A percentile compares a stretch with the other conserved stretches of the same genome.
Evolutionary conservation across 2,797 vertebrate species (phyloP).

Genomic region (Salarias fasciatus): DNA sequence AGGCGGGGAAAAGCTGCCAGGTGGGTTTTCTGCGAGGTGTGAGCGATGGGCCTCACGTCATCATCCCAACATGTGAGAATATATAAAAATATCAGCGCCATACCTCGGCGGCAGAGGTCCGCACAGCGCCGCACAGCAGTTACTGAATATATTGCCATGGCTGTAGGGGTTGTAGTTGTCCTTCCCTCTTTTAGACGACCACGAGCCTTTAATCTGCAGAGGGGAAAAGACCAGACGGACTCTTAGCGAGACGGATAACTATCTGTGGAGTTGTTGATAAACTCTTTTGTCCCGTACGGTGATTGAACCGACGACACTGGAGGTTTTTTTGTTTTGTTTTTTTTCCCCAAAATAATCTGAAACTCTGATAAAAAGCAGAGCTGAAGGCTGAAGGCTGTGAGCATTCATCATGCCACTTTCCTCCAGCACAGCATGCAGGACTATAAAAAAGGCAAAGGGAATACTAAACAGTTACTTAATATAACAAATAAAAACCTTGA

Average conservation of each 20-base stretch:
- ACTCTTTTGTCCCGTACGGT: conserved; percentile 31
- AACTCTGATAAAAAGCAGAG: conserved; percentile 35
- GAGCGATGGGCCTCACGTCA: not conserved
- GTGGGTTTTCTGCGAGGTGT: conserved; percentile 7
- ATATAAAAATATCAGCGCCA: conserved; percentile 1
- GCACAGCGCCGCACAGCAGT: conserved; percentile 96
- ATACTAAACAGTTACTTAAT: no score
- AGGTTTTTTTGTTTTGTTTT: conserved; percentile 70
- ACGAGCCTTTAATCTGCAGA: conserved; percentile 97
- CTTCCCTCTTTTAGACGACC: conserved; percentile 98
- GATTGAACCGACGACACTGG: conserved; percentile 63
- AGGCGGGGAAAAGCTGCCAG: not conserved
- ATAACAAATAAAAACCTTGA: no score
- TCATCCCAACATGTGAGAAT: conserved; percentile 28
- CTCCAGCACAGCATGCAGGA: no score
- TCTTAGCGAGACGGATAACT: not conserved
- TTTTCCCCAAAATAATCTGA: conserved; percentile 73
- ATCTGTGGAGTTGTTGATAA: not conserved
- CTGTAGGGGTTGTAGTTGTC: conserved; percentile 99
- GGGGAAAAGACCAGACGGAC: conserved; percentile 22
- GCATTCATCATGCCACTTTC: not conserved
- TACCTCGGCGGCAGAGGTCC: conserved; percentile 97
- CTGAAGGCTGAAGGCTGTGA: not conserved
- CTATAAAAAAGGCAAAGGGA: no score
- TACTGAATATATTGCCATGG: conserved; percentile 95